A percentile compares a stretch with the other conserved stretches of the same genome.
Evolutionary conservation across 2,113 vertebrate genomes (phyloP).

Genomic region (Mohoua ochrocephala): DNA sequence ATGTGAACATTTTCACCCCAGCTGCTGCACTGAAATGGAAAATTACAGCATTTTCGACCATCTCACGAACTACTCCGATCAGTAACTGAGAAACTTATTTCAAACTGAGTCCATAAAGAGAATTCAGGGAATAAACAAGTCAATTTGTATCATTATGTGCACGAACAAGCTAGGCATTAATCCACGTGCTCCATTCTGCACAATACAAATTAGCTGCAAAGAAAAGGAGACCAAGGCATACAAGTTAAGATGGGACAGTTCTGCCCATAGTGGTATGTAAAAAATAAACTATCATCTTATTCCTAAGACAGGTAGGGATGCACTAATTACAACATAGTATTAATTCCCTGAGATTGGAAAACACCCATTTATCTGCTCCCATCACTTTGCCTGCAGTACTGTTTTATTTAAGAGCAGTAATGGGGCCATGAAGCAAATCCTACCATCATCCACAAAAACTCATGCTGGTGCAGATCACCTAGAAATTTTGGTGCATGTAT

Average conservation of each 20-base stretch:
- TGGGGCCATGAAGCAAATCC: not conserved
- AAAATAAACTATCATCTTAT: not conserved
- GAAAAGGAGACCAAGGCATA: not conserved
- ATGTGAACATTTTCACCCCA: not conserved
- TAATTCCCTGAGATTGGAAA: not conserved
- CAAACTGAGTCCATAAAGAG: not conserved
- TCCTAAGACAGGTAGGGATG: not conserved
- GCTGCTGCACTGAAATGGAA: not conserved
- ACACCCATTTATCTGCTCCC: not conserved
- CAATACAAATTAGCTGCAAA: not conserved
- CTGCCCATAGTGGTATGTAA: not conserved
- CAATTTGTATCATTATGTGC: not conserved
- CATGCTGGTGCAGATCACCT: not conserved
- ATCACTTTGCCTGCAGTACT: accelerated
- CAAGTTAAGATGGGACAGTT: not conserved
- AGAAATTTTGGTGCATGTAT: not conserved
- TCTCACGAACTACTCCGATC: not conserved
- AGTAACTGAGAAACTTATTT: not conserved
- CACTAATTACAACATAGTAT: not conserved
- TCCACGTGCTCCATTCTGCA: not conserved
- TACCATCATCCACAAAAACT: not conserved
- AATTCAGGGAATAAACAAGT: not conserved
- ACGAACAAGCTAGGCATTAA: not conserved
- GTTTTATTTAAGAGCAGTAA: not conserved
- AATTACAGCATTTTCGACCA: not conserved